These are phyloP conservation scores for Lapara coniferarum DNA, from an alignment of 2,888 invertebrate species.

Conservation along the genomic window DNA sequence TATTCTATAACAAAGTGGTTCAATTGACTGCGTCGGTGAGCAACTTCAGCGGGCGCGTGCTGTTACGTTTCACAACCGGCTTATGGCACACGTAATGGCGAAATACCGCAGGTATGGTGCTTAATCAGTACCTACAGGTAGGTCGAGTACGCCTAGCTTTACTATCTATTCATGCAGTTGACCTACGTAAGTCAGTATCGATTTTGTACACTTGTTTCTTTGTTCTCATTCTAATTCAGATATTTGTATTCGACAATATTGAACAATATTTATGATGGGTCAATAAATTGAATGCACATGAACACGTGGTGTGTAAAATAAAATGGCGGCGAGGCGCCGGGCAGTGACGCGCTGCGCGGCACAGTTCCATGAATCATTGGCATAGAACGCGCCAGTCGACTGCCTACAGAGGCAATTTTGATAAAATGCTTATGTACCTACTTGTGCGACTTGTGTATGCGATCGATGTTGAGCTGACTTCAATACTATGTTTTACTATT, in stretches of 20 bases:
- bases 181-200: not conserved
- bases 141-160: constrained; percentile 29
- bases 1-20: constrained; percentile 34
- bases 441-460: not conserved
- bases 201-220: constrained; percentile 27
- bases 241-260: constrained; percentile 11
- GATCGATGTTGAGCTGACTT: too few species aligned
- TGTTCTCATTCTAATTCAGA: not conserved
- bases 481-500: too few species aligned
- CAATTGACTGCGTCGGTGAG: constrained; percentile 38
- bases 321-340: constrained; percentile 68
- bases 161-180: constrained; percentile 34
- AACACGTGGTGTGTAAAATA: constrained; percentile 77
- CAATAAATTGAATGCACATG: constrained; percentile 52
- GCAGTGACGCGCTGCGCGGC: constrained; percentile 29
- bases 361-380: constrained; percentile 47
- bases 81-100: constrained; percentile 66
- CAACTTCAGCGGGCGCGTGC: constrained; percentile 41
- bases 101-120: constrained; percentile 70
- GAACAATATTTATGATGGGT: constrained; percentile 35
- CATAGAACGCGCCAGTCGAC: constrained; percentile 32
- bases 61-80: constrained; percentile 48
- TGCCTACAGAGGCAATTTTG: constrained; percentile 20
- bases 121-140: constrained; percentile 28
- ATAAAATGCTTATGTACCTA: not conserved